Evolutionary conservation across 2,113 vertebrate genomes (phyloP), one percentile per base, ranked within the genome.

Genomic region (Corythaeola cristata): DNA sequence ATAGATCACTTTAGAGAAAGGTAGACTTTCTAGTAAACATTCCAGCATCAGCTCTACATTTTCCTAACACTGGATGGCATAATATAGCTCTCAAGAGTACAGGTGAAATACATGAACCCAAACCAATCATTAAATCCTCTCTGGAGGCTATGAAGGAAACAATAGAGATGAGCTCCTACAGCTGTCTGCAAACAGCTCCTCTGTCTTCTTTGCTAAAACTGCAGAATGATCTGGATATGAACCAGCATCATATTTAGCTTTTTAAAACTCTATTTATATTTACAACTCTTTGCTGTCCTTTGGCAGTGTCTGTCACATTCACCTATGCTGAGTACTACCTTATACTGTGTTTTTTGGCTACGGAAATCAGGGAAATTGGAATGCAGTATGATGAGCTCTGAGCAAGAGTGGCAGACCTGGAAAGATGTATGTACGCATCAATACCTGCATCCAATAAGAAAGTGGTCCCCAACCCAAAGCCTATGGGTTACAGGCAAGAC

Each of bases 111-210:
- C 58, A 62, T 17, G 81, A 97, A 91, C 68, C 37, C 69, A 56
- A 85, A 95, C 41, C 49, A 91, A 87, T 68, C 44, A 94, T 87
- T 92, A 90, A 93, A 85, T 72, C 66, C 58, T 89, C 83, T 95
- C 92, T 53, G 60, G 75, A 88, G 74, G 47, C 73, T 69, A 86
- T 13, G 22, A 12, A 71, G 66, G 50, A 71, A 96, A 92, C 71
- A 90, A 68, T 66, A 62, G 44, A 91, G 60, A 68, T 28, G 30
- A 88, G 62, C 56, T 93, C 27, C 58, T 56, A 60, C 39, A 95
- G 59, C 68, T 91, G 78, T 33, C 85, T 92, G 74, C 74, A 90
- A 88, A 91, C 27, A 67, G 73, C 55, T 83, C 55, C 60, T 87
- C 76, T 76, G 69, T 41, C 6, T 2, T 88, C 83, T 85, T 71